Percentiles rank a stretch among this genome's conserved stretches.
Conservation (phyloP, 2,113 vertebrate species). For the Cebidichthys violaceus region DNA sequence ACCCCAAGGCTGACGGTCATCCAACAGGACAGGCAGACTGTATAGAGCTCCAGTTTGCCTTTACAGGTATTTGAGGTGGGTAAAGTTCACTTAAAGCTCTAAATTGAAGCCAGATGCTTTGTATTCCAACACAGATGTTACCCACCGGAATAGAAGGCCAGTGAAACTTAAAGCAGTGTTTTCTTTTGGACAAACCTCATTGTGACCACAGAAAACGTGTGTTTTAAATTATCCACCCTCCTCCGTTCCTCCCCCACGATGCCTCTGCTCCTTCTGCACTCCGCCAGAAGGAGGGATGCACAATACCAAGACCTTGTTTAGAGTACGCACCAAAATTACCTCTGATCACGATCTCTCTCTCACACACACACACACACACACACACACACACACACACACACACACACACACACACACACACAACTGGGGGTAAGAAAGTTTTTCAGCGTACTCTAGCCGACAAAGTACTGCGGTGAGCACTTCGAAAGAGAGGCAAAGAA, state of each 20-base stretch:
- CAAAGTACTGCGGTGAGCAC: slow-evolving; percentile 57
- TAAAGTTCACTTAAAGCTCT: slow-evolving; percentile 57
- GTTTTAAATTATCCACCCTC: slow-evolving; percentile 67
- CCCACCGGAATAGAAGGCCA: slow-evolving; percentile 37
- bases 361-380: slow-evolving; percentile 24
- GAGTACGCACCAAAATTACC: slow-evolving; percentile 64
- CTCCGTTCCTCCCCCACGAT: slow-evolving; percentile 1
- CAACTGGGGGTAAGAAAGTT: slow-evolving; percentile 60
- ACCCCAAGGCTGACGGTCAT: not conserved
- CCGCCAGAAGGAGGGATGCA: slow-evolving; percentile 23
- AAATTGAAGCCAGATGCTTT: slow-evolving; percentile 64
- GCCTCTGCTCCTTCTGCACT: slow-evolving; percentile 23
- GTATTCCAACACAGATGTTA: slow-evolving; percentile 57
- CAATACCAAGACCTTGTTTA: slow-evolving; percentile 49
- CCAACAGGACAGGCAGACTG: slow-evolving; percentile 10
- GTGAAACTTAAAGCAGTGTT: slow-evolving; percentile 63
- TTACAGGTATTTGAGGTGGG: slow-evolving; percentile 53
- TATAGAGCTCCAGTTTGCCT: slow-evolving; percentile 37
- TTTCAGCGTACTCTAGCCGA: slow-evolving; percentile 33
- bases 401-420: slow-evolving; percentile 24
- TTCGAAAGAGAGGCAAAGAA: slow-evolving; percentile 63
- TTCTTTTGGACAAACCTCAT: slow-evolving; percentile 65
- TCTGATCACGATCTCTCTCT: too few species aligned
- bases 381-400: slow-evolving; percentile 27
- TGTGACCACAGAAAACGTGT: slow-evolving; percentile 59